Evolutionary conservation across 2,797 vertebrate species (phyloP).

Genomic region (Bucorvus abyssinicus): DNA sequence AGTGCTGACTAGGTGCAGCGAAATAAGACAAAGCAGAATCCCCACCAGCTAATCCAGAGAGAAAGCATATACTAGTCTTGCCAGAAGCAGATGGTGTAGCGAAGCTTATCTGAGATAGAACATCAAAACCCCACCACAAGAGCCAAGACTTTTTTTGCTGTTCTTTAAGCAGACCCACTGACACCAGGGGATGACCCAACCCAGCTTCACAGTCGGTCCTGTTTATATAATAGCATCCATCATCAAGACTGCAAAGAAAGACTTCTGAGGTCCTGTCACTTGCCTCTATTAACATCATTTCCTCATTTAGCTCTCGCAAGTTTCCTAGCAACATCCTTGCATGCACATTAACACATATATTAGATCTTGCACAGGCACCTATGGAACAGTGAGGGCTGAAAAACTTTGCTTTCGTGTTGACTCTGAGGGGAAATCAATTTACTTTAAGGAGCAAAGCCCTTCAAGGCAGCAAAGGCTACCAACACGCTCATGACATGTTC

Average conservation of each 20-base stretch:
- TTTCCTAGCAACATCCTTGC: conserved; percentile 70
- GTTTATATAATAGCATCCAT: not conserved
- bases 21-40: not conserved
- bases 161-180: not conserved
- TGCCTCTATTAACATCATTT: conserved; percentile 35
- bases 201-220: not conserved
- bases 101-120: not conserved
- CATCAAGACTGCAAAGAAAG: not conserved
- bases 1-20: not conserved
- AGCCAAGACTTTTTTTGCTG: not conserved
- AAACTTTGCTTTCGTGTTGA: conserved; percentile 17
- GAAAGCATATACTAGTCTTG: not conserved
- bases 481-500: rapidly evolving
- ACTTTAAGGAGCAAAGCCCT: not conserved
- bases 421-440: conserved; percentile 3
- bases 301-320: conserved; percentile 53
- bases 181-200: not conserved
- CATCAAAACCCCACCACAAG: not conserved
- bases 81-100: not conserved
- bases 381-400: conserved; percentile 30
- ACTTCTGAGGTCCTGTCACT: not conserved
- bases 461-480: not conserved
- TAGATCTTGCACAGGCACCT: conserved; percentile 45
- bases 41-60: rapidly evolving
- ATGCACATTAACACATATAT: conserved; percentile 30